These are phyloP conservation scores for Mormyrops boulengeri DNA, from an alignment of 2,797 vertebrate genomes.

Conservation along the genomic window DNA sequence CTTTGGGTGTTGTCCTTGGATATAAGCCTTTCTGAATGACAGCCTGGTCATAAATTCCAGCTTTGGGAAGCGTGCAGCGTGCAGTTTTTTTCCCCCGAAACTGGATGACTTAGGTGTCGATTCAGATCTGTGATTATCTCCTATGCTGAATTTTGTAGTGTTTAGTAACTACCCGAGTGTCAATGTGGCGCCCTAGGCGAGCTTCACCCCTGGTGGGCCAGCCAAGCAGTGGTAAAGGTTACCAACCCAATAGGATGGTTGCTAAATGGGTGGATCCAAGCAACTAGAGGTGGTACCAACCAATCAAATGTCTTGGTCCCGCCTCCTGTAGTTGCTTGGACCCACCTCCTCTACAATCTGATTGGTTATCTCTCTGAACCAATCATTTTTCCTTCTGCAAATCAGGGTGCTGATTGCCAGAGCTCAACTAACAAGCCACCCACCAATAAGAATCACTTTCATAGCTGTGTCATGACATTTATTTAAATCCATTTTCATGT, in stretches of 20 bases:
- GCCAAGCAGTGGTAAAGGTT: background rate
- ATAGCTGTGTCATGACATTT: background rate
- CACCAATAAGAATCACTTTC: background rate
- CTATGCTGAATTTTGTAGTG: background rate
- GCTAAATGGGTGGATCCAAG: background rate
- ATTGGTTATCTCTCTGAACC: background rate
- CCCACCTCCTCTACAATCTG: background rate
- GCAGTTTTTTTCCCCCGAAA: background rate
- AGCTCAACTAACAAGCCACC: background rate
- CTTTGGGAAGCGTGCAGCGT: background rate
- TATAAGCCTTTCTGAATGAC: background rate
- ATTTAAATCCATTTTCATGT: background rate
- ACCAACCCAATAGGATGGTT: background rate
- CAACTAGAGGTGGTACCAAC: background rate
- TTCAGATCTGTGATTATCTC: background rate
- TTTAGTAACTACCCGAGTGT: background rate
- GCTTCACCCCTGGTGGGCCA: background rate
- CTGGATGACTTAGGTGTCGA: background rate
- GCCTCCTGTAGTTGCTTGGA: background rate
- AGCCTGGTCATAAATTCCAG: background rate
- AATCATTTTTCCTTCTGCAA: background rate
- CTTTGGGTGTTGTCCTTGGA: background rate
- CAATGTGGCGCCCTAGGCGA: background rate
- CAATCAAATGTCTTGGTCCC: background rate
- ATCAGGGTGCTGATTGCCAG: background rate